Evolutionary conservation across 2,888 invertebrate species (phyloP), one percentile per base, ranked within the genome.

Genomic region (Andrena fulva): DNA sequence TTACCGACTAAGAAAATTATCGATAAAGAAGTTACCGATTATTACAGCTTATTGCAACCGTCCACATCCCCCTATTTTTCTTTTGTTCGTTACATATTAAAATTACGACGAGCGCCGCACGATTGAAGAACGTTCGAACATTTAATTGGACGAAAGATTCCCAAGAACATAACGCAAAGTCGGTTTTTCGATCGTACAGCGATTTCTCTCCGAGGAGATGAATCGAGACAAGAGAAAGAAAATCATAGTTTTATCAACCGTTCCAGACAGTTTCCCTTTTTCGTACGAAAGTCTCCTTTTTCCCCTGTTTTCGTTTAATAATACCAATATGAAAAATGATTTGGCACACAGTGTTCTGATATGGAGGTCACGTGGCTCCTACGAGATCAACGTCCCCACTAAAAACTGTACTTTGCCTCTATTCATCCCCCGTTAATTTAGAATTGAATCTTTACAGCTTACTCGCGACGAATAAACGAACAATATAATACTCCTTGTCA

Each of bases 291-390:
- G 6, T 27, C 29, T 10, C 29, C 48, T 56, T 35, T 24, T 12
- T 35, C 29, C 54, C 5, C 16, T 16, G 42, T 42, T 42, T 42
- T 42, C 42, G 42, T 42, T 50, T 4, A 27, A 42, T 33, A 42
- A 74, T 42, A 74, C 64, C 56, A 54, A 81, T 73, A 71, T 72
- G 73, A 74, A 82, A 80, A 71, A 71, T 72, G 54, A 80, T 88
- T 88, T 88, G 87, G 87, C 87, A 88, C 87, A 88, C 64, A 69
- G 54, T 68, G 67, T 82, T 75, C 59, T 50, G 64, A 77, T 76
- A 56, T 66, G n/a, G 60, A 69, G 56, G 64, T 27, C 27, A 27
- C n/a, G 50, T n/a, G 48, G n/a, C 27, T 50, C 42, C 12, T 52
- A 27, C 48, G 68, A 60, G 12, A 33, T 50, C 29, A 12, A 48